These are phyloP conservation scores for Leuciscus idus DNA, from an alignment of 2,113 vertebrate genomes.

Conservation along the genomic window DNA sequence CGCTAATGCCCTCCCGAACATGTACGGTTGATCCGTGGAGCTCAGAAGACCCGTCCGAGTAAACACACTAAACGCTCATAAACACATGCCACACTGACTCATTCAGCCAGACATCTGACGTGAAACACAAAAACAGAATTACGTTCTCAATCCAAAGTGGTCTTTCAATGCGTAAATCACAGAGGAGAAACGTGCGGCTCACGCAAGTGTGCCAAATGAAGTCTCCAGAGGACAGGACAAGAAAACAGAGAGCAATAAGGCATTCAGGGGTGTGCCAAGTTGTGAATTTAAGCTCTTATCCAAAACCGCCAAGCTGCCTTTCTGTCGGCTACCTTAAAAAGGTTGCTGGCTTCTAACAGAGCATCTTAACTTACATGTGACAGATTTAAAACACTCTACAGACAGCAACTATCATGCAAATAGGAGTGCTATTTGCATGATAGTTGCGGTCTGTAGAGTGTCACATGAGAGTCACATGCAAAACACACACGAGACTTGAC, in stretches of 20 bases:
- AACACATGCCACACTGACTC: neutral
- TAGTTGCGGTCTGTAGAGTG: too few species aligned
- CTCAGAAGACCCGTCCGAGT: conserved; percentile 4
- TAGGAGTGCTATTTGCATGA: neutral
- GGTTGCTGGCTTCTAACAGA: neutral
- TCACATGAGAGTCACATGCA: too few species aligned
- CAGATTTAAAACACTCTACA: neutral
- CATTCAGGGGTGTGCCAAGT: neutral
- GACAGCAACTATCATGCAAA: neutral
- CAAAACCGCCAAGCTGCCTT: neutral
- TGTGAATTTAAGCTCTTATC: neutral
- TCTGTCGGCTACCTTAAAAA: neutral
- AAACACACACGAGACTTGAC: neutral
- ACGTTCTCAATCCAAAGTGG: conserved; percentile 10
- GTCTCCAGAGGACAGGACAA: conserved; percentile 17
- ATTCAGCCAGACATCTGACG: neutral
- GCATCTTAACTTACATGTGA: neutral
- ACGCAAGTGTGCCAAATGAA: conserved; percentile 21
- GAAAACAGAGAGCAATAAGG: neutral
- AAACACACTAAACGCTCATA: conserved; percentile 23
- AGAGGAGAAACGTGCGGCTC: neutral
- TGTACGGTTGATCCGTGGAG: conserved; percentile 32
- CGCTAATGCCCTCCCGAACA: conserved; percentile 26
- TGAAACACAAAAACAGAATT: conserved; percentile 13
- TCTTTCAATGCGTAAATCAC: neutral